Evolutionary conservation across 2,888 invertebrate species (phyloP).

Genomic region (Drymonia ruficornis): DNA sequence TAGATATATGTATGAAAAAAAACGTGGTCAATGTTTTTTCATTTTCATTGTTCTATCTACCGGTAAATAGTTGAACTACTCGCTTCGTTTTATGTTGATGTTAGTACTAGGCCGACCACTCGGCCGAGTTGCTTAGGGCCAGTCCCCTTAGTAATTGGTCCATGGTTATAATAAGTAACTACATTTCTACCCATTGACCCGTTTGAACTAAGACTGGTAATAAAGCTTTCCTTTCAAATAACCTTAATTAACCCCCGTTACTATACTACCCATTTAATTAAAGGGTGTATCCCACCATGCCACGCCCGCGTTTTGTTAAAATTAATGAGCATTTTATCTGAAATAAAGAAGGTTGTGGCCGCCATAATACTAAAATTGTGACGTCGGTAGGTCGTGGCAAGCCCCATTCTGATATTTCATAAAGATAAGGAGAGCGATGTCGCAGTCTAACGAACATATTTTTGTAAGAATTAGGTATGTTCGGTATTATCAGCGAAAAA

Average conservation of each 20-base stretch:
- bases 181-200: neutral
- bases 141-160: neutral
- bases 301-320: constrained; percentile 25
- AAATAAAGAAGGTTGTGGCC: constrained; percentile 25
- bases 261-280: constrained; percentile 19
- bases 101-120: too few species aligned
- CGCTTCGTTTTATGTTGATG: too few species aligned
- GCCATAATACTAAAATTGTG: constrained; percentile 31
- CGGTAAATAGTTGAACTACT: too few species aligned
- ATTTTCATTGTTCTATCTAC: too few species aligned
- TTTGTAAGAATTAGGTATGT: too few species aligned
- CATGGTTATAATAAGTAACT: too few species aligned
- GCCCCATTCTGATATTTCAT: constrained; percentile 45
- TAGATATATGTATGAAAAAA: too few species aligned
- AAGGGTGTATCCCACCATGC: constrained; percentile 14
- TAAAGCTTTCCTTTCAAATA: constrained; percentile 10
- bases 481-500: neutral
- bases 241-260: constrained; percentile 19
- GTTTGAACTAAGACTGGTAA: neutral
- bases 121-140: too few species aligned
- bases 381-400: constrained; percentile 39
- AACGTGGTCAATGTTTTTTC: too few species aligned
- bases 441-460: neutral
- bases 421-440: constrained; percentile 47
- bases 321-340: constrained; percentile 32